A percentile compares a stretch with the other conserved stretches of the same genome.
Conservation (phyloP, 1,140 invertebrate species). For the Brachionus paranguensis region DNA sequence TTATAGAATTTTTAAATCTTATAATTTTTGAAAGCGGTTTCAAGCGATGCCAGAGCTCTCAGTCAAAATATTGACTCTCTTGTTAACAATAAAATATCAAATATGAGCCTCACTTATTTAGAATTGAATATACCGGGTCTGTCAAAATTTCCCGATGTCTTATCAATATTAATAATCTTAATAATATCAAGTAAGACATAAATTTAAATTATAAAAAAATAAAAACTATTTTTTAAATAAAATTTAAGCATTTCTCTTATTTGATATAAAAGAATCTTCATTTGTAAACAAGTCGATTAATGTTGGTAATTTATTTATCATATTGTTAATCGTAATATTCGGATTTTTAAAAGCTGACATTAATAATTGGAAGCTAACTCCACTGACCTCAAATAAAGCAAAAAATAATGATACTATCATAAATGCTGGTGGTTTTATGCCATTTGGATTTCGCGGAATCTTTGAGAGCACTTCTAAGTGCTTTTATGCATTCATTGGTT, state of each 20-base stretch:
- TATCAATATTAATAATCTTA: background rate
- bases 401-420: background rate
- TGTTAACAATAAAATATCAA: conserved; percentile 42
- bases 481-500: conserved; percentile 47
- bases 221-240: background rate
- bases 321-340: background rate
- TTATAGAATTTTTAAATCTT: conserved; percentile 22
- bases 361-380: background rate
- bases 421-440: conserved; percentile 55
- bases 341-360: conserved; percentile 16
- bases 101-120: conserved; percentile 46
- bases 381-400: background rate
- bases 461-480: conserved; percentile 47
- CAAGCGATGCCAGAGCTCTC: conserved; percentile 4
- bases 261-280: conserved; percentile 27
- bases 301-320: background rate
- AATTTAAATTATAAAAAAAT: background rate
- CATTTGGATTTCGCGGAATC: conserved; percentile 53
- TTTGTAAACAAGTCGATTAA: background rate
- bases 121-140: conserved; percentile 75
- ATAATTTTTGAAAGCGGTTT: conserved; percentile 7
- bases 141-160: background rate
- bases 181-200: background rate
- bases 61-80: conserved; percentile 10
- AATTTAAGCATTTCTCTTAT: background rate